Percentiles rank a stretch among this genome's conserved stretches.
Conservation (phyloP, 2,797 vertebrate genomes). For the Tapera naevia region DNA sequence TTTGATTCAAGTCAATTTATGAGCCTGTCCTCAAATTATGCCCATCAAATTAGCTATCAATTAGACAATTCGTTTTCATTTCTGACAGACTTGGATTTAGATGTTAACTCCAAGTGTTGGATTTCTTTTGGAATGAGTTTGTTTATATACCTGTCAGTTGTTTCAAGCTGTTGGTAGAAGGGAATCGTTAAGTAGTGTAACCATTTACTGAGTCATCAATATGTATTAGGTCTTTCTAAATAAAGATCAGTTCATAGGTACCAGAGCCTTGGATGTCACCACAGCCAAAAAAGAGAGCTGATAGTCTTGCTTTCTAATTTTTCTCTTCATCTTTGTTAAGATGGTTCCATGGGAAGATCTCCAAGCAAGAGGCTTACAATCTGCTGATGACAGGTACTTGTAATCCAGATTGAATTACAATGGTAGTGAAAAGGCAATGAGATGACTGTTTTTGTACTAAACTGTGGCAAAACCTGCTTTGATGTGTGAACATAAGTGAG, state of each 20-base stretch:
- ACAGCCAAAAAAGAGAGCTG: slow-evolving; percentile 7
- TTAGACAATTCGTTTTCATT: not conserved
- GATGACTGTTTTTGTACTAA: not conserved
- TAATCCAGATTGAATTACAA: not conserved
- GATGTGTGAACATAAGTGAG: not conserved
- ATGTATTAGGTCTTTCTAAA: slow-evolving; percentile 2
- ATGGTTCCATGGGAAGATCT: slow-evolving; percentile 99
- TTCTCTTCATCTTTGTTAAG: slow-evolving; percentile 79
- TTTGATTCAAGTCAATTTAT: not conserved
- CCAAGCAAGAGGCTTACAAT: slow-evolving; percentile 97
- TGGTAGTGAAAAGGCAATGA: not conserved
- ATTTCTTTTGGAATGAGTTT: not conserved
- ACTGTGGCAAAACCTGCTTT: not conserved
- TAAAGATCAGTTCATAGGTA: slow-evolving; percentile 42
- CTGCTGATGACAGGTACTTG: slow-evolving; percentile 95
- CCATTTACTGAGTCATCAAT: not conserved
- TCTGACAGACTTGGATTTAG: not conserved
- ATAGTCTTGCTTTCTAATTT: slow-evolving; percentile 68
- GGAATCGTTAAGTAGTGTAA: not conserved
- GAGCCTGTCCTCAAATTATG: not conserved
- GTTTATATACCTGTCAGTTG: not conserved
- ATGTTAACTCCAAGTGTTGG: not conserved
- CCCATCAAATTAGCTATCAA: not conserved
- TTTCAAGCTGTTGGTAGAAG: not conserved
- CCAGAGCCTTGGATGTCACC: slow-evolving; percentile 20